A percentile compares a stretch with the other conserved stretches of the same genome.
phyloP scores from a whole-genome alignment of 2,888 invertebrate genomes.

The Drosophila paramelanica region DNA sequence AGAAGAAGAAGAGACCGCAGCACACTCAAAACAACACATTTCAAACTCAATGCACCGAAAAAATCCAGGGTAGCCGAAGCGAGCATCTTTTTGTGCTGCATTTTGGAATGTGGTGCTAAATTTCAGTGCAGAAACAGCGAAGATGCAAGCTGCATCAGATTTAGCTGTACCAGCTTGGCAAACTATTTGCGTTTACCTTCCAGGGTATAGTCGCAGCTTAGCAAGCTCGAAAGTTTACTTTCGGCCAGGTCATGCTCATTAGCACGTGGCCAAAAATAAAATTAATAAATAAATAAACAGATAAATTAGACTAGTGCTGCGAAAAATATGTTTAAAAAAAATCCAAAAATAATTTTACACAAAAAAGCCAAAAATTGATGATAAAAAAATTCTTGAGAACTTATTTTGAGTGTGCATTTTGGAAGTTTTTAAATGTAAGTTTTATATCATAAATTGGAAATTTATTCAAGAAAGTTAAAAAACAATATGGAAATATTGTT shows the following conservation, averaged over 20 bases:
- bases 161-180: conserved; percentile 20
- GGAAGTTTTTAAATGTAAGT: too few species aligned
- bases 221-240: neutral
- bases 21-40: conserved; percentile 29
- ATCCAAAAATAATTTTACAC: neutral
- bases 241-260: conserved; percentile 14
- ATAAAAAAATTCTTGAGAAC: too few species aligned
- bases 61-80: neutral
- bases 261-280: neutral
- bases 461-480: too few species aligned
- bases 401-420: too few species aligned
- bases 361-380: too few species aligned
- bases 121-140: conserved; percentile 36
- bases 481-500: too few species aligned
- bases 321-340: neutral
- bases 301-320: conserved; percentile 10
- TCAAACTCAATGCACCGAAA: conserved; percentile 16
- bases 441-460: too few species aligned
- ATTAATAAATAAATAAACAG: neutral
- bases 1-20: conserved; percentile 1
- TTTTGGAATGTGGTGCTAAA: conserved; percentile 42
- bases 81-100: neutral
- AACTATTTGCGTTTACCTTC: too few species aligned
- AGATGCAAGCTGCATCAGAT: conserved; percentile 9
- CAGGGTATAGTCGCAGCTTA: neutral